phyloP scores from a whole-genome alignment of 2,888 invertebrate genomes.

The Sympetrum striolatum region DNA sequence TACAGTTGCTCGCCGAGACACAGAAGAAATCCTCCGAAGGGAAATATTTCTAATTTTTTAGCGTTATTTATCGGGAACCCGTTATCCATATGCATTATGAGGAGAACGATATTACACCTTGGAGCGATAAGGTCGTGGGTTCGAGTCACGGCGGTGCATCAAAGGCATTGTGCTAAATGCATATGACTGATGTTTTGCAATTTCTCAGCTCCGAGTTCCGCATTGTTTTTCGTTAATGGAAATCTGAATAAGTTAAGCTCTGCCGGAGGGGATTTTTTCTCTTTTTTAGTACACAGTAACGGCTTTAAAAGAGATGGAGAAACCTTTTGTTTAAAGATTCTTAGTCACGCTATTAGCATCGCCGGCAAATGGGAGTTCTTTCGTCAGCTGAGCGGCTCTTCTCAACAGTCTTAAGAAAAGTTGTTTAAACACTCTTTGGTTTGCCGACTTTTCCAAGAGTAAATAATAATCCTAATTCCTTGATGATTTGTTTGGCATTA shows the following conservation, averaged over 20 bases:
- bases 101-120: not conserved
- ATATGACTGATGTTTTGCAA: not conserved
- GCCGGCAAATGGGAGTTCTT: too few species aligned
- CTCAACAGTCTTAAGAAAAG: too few species aligned
- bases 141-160: not conserved
- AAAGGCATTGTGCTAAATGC: not conserved
- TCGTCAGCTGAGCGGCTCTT: too few species aligned
- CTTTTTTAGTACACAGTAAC: not conserved
- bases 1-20: not conserved
- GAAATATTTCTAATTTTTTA: not conserved
- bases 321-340: too few species aligned
- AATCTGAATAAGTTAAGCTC: not conserved
- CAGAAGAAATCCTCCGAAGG: not conserved
- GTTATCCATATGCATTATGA: not conserved
- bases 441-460: too few species aligned
- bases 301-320: not conserved
- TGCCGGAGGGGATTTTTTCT: not conserved
- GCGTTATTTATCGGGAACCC: not conserved
- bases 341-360: too few species aligned
- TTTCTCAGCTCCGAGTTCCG: not conserved
- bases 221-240: not conserved
- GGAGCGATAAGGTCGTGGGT: not conserved
- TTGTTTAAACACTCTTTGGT: too few species aligned
- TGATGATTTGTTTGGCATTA: too few species aligned
- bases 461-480: too few species aligned